These are phyloP conservation scores for Numida meleagris DNA, from an alignment of 2,113 vertebrate genomes.

Conservation along the genomic window DNA sequence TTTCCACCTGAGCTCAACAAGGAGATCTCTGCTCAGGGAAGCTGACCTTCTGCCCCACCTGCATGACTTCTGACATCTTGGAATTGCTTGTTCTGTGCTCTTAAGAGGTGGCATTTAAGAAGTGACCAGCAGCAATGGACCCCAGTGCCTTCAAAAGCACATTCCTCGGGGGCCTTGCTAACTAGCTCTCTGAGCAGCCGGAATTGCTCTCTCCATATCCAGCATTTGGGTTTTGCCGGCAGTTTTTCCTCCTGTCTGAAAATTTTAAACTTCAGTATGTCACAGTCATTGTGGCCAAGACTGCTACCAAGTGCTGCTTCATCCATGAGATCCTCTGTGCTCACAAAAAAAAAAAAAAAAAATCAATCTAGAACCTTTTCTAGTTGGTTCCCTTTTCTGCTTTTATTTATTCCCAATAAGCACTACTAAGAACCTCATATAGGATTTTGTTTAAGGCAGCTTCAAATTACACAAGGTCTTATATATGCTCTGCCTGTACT, in stretches of 20 bases:
- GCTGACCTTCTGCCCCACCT: background rate
- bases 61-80: background rate
- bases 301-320: too few relatives aligned
- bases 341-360: background rate
- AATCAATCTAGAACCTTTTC: background rate
- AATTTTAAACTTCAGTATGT: background rate
- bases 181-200: background rate
- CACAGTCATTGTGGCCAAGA: background rate
- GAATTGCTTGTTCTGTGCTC: background rate
- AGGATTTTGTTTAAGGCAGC: background rate
- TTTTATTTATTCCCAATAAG: background rate
- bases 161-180: background rate
- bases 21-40: background rate
- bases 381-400: background rate
- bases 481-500: rapidly evolving
- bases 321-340: background rate
- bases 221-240: background rate
- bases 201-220: background rate
- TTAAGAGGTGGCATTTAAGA: background rate
- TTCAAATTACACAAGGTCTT: background rate
- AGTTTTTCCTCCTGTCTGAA: background rate
- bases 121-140: background rate
- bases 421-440: background rate
- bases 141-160: background rate
- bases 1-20: background rate